Conservation (phyloP, 37 sponge, comb jelly and placozoan species). For the Petrosia ficiformis region DNA sequence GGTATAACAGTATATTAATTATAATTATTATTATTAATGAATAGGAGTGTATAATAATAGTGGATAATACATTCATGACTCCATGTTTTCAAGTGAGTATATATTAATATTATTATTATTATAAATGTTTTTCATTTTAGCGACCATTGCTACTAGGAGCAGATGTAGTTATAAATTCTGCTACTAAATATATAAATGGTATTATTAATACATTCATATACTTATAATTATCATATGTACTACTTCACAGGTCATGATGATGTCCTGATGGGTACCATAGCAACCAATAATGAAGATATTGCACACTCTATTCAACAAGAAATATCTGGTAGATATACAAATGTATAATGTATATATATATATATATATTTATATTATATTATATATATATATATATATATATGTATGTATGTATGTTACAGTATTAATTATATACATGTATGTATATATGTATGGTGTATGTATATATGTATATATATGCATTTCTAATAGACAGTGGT, state of each 20-base stretch:
- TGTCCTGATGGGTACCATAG: constrained; percentile 91
- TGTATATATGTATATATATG: background rate
- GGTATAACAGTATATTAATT: background rate
- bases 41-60: constrained; percentile 83
- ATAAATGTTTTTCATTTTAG: constrained; percentile 1
- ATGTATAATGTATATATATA: constrained; percentile 16
- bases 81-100: constrained; percentile 78
- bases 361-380: too few species aligned
- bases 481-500: constrained; percentile 65
- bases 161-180: constrained; percentile 89
- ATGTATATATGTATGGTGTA: too few species aligned
- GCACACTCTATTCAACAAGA: too few species aligned
- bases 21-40: background rate
- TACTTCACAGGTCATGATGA: constrained; percentile 81
- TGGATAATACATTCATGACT: constrained; percentile 97
- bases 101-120: background rate
- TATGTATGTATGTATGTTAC: too few species aligned
- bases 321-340: constrained; percentile 68
- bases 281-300: constrained; percentile 73
- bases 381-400: too few species aligned
- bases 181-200: constrained; percentile 98
- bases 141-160: constrained; percentile 90
- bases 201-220: background rate
- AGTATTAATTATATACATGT: too few species aligned
- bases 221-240: background rate